A percentile compares a stretch with the other conserved stretches of the same genome.
Evolutionary conservation across 2,113 vertebrate genomes (phyloP).

Genomic region (Chroicocephalus ridibundus): DNA sequence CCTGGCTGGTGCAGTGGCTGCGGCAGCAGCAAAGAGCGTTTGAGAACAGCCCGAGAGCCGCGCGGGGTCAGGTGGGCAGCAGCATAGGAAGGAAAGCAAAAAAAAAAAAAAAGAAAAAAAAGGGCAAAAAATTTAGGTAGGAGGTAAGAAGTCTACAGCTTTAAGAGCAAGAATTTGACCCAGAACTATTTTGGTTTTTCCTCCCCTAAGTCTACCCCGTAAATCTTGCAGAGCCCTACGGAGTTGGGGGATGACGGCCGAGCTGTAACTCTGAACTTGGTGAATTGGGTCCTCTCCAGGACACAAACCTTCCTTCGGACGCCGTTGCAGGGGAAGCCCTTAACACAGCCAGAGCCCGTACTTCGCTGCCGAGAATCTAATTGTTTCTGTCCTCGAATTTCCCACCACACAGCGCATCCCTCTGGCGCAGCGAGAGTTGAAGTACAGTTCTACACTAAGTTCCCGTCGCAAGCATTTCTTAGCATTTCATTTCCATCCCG

Average conservation of each 20-base stretch:
- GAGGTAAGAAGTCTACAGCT: neutral
- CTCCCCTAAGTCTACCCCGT: neutral
- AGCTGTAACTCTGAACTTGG: neutral
- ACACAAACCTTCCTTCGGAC: neutral
- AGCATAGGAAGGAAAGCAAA: rapidly evolving
- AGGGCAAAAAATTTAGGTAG: too few species aligned
- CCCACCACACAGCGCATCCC: neutral
- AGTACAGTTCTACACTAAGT: neutral
- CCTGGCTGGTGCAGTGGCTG: too few species aligned
- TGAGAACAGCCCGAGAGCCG: neutral
- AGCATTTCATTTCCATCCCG: neutral
- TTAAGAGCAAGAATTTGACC: neutral
- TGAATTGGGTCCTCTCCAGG: neutral
- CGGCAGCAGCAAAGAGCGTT: neutral
- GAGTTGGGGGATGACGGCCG: neutral
- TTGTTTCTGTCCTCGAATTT: neutral
- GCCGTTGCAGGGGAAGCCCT: neutral
- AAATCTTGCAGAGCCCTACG: neutral
- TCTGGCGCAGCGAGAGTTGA: neutral
- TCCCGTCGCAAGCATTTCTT: neutral
- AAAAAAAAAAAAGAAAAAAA: too few species aligned
- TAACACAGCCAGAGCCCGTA: neutral
- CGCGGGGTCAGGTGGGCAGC: rapidly evolving
- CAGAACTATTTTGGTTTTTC: neutral
- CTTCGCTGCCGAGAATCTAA: neutral